Conservation (phyloP, 2,888 invertebrate genomes). For the Ectemnius continuus region DNA sequence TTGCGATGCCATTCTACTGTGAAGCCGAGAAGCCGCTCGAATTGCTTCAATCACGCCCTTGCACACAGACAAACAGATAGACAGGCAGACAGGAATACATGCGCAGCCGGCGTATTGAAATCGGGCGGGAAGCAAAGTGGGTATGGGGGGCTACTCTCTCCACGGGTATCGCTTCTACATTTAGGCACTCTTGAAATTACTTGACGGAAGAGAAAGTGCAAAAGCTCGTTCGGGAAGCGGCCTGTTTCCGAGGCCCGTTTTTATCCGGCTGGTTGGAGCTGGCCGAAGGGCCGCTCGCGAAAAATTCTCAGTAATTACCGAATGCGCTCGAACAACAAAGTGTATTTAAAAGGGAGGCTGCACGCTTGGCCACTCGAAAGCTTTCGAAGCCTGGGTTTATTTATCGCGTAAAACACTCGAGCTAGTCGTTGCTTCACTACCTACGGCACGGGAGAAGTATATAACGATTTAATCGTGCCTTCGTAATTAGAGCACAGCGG, state of each 20-base stretch:
- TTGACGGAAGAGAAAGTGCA: slow-evolving; percentile 55
- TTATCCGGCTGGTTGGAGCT: slow-evolving; percentile 6
- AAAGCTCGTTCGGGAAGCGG: slow-evolving; percentile 46
- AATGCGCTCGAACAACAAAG: slow-evolving; percentile 38
- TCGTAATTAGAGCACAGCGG: slow-evolving; percentile 10
- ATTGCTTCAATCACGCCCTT: slow-evolving; percentile 50
- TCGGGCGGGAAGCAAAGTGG: slow-evolving; percentile 1
- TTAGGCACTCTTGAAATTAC: slow-evolving; percentile 54
- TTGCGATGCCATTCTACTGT: slow-evolving; percentile 57
- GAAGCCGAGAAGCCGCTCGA: slow-evolving; percentile 43
- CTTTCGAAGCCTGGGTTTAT: slow-evolving; percentile 24
- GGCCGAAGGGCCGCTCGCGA: neutral
- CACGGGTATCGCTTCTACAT: slow-evolving; percentile 30
- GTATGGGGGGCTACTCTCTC: too few species aligned
- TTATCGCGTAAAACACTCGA: slow-evolving; percentile 24
- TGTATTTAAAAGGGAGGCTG: slow-evolving; percentile 18
- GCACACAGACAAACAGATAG: slow-evolving; percentile 44
- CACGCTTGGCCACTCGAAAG: neutral
- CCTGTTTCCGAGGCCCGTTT: slow-evolving; percentile 10
- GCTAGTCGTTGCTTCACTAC: neutral
- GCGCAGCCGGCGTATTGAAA: slow-evolving; percentile 9
- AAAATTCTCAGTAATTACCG: slow-evolving; percentile 49
- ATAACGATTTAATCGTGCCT: slow-evolving; percentile 1
- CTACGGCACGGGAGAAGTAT: neutral
- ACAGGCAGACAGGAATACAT: slow-evolving; percentile 17